Percentiles rank a stretch among this genome's conserved stretches.
Evolutionary conservation across 2,888 invertebrate species (phyloP).

Genomic region (Lasioglossum zephyrum): DNA sequence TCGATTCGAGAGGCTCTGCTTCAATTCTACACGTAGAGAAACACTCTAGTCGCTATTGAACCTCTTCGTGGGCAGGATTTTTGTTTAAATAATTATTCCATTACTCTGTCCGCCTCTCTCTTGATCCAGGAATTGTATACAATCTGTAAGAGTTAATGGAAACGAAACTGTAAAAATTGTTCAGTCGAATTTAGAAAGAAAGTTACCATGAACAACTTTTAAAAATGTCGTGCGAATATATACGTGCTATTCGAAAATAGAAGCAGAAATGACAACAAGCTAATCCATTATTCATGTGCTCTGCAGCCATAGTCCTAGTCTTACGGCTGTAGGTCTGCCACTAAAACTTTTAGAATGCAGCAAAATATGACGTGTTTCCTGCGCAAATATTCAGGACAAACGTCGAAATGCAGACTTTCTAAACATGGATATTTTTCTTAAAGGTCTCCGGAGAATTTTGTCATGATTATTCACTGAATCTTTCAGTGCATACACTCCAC

Average conservation of each 20-base stretch:
- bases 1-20: too few relatives aligned
- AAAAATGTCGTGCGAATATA: not conserved
- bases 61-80: too few relatives aligned
- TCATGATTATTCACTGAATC: not conserved
- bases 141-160: not conserved
- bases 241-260: not conserved
- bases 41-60: too few relatives aligned
- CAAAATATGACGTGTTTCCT: not conserved
- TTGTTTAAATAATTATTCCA: too few relatives aligned
- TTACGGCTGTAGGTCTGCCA: not conserved
- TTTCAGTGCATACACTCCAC: not conserved
- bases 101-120: too few relatives aligned
- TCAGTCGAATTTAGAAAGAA: not conserved
- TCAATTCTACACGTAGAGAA: too few relatives aligned
- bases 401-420: not conserved
- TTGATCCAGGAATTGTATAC: too few relatives aligned
- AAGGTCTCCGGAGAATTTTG: not conserved
- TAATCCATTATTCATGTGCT: not conserved
- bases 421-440: not conserved
- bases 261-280: not conserved
- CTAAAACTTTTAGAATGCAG: constrained; percentile 6
- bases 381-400: constrained; percentile 1
- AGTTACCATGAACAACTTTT: not conserved
- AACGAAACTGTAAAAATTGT: not conserved
- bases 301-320: not conserved